These are phyloP conservation scores for Anguilla rostrata DNA, from an alignment of 2,113 vertebrate species.

Conservation along the genomic window DNA sequence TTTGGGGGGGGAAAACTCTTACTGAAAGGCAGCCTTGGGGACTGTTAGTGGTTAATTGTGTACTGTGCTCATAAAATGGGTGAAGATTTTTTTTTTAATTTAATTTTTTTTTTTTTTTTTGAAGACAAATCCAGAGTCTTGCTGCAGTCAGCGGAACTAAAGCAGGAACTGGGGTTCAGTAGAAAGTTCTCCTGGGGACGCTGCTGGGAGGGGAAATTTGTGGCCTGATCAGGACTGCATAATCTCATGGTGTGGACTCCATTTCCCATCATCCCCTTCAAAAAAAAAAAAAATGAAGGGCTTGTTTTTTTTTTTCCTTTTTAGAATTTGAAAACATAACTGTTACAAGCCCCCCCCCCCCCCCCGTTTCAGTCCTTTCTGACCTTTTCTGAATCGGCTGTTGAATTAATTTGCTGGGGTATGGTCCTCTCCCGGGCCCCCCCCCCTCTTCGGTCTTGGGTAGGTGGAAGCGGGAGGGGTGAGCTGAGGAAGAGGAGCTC, in stretches of 20 bases:
- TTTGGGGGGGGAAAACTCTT: background rate
- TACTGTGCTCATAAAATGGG: slow-evolving; percentile 78
- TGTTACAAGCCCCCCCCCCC: background rate
- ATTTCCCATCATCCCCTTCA: slow-evolving; percentile 3
- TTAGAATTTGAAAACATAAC: background rate
- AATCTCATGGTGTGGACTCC: background rate
- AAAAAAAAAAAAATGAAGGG: background rate
- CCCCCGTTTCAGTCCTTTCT: no score
- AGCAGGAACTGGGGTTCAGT: background rate
- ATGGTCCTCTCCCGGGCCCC: no score
- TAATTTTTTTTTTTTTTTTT: background rate
- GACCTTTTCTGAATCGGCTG: no score
- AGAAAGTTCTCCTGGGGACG: background rate
- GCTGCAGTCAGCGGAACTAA: background rate
- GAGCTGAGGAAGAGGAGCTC: no score
- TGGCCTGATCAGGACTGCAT: background rate
- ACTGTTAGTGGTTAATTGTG: slow-evolving; percentile 24
- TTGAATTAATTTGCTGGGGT: no score
- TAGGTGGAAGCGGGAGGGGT: no score
- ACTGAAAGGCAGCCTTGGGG: background rate
- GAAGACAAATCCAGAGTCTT: no score
- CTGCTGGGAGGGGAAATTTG: background rate
- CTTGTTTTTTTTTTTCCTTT: background rate
- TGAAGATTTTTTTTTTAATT: slow-evolving; percentile 22
- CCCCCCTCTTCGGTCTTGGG: no score